Evolutionary conservation across 2,113 vertebrate species (phyloP), one percentile per base, ranked within the genome.

Genomic region (Megaceryle torquata): DNA sequence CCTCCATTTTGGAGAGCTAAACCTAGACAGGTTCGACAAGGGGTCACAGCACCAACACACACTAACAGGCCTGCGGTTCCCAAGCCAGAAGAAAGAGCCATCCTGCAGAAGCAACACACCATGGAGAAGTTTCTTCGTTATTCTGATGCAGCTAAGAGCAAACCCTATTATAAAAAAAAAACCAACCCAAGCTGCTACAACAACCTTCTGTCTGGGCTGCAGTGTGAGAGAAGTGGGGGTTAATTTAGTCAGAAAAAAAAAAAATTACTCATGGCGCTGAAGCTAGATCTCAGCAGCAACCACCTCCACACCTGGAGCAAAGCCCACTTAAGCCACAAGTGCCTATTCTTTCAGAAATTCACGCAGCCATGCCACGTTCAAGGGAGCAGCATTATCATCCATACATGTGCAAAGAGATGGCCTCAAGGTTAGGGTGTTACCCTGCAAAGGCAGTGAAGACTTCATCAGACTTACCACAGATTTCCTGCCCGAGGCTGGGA

Each of bases 371-470:
- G 54, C 56, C 2, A 12, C 39, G 61, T 77, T 57, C 2, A 1
- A 21, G 25, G 63, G 13, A 76, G 79, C 10, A 82, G 56, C 35
- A 35, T 18, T 46, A 59, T 37, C 46, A 54, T 28, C 46, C 46
- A 63, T 56, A 28, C 72, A 69, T 3, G 39, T 1, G 1, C 26
- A 53, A 77, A 82, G 81, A 89, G 64, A 80, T 51, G 71, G 89
- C 88, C 93, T 22, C 13, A 77, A 69, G 93, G 75, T 60, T 54
- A 68, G 79, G 75, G 89, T 70, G 87, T 93, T 77, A 59, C 93
- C 85, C 59, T 63, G 39, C 16, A 37, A 65, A 82, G 31, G 51
- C 59, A 61, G 76, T 0, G 5, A 88, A 88, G 76, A 26, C 80
- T 88, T 75, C 64, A 79, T 46, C 67, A 69, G 64, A 10, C 74